Base-by-base conservation (phyloP, 2,113 vertebrate species). In the Daphoenositta chrysoptera region DNA sequence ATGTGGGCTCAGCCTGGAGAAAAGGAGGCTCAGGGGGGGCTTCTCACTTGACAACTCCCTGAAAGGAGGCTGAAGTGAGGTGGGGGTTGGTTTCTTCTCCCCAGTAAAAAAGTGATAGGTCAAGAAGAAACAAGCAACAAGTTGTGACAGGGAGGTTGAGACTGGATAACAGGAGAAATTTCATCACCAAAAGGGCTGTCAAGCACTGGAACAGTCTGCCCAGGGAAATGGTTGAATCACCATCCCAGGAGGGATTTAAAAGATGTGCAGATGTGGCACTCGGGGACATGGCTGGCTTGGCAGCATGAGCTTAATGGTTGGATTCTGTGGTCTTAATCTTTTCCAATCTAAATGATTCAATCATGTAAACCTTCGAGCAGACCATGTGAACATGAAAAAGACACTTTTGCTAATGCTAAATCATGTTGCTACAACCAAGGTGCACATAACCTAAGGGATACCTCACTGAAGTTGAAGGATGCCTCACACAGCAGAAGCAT, bases 51-150 rank as follows among this genome's bases (percentile, higher is more conserved):
- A 39, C 17, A 78, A 13, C 30, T 73, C 31, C 23, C 33, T 60
- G 13, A 69, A 50, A 61, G 9, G 13, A 88, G 27, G 9, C 5
- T 65, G 27, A 57, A 22, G 3, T 0, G 1, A 83, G 51, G 65
- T 2, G 9, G 24, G 12, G 3, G 3, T 8, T 0, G 0, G 3
- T 53, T 17, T 90, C 30, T 53, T 81, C n/a, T 69, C 39, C 35
- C 7, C 71, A 24, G n/a, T 15, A 66, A 9, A 12, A 6, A 88
- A 78, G 35, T 2, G 5, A 58, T 1, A 51, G 47, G 8, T 35
- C 6, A 13, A 78, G 31, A 83, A 51, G 21, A 79, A 93, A 54
- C 0, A 6, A 7, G 33, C 39, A 58, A 60, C 8, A 51, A 33
- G 15, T 63, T 83, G 26, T 14, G 4, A 20, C 39, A 57, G 6